Evolutionary conservation across 2,797 vertebrate genomes (phyloP).

Genomic region (Scleropages formosus): DNA sequence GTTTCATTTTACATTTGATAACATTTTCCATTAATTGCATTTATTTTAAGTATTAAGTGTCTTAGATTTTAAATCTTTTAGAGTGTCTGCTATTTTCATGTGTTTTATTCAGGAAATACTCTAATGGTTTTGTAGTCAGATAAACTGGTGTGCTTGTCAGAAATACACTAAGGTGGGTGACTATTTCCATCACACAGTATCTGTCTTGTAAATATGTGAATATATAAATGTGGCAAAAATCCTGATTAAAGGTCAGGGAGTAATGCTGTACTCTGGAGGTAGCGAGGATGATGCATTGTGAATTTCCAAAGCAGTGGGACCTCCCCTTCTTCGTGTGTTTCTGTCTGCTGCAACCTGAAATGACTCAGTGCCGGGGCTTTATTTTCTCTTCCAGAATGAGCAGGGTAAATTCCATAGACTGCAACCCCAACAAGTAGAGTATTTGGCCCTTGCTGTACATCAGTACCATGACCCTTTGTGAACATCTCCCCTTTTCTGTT

Average conservation of each 20-base stretch:
- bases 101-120: no score
- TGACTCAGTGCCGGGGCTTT: not conserved
- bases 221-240: not conserved
- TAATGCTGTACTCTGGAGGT: not conserved
- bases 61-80: no score
- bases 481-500: no score
- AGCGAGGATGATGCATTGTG: constrained; percentile 17
- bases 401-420: not conserved
- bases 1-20: no score
- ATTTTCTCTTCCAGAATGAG: not conserved
- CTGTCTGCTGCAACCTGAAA: not conserved
- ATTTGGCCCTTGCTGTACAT: not conserved
- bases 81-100: no score
- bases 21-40: no score
- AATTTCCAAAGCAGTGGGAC: constrained; percentile 20
- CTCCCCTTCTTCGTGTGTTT: not conserved
- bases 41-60: no score
- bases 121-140: no score
- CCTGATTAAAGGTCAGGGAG: constrained; percentile 17
- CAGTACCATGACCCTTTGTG: no score
- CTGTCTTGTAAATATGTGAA: constrained; percentile 3
- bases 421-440: not conserved
- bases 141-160: no score
- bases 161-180: no score
- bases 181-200: not conserved